These are phyloP conservation scores for Ara ararauna DNA, from an alignment of 2,797 vertebrate species.

Conservation along the genomic window DNA sequence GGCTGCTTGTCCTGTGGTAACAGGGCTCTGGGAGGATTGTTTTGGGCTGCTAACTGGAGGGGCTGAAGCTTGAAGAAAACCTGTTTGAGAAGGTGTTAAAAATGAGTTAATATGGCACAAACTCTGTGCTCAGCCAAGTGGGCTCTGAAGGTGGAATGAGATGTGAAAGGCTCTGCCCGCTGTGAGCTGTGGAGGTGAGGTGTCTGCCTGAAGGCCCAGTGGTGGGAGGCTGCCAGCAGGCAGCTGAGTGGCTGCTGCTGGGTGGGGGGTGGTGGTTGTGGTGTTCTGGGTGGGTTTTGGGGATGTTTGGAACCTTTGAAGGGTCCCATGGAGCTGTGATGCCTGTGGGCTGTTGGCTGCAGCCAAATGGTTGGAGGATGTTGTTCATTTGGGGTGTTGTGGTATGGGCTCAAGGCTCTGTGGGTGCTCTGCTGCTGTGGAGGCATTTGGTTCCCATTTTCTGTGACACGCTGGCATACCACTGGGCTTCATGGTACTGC, in stretches of 20 bases:
- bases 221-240: background rate
- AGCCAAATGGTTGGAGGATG: background rate
- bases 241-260: rapidly evolving
- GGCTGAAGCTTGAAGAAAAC: background rate
- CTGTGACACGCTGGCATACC: rapidly evolving
- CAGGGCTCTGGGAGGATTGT: background rate
- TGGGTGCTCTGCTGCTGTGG: background rate
- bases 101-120: background rate
- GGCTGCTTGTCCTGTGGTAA: rapidly evolving
- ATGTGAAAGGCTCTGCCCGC: background rate
- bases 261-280: no score
- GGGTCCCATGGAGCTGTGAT: no score
- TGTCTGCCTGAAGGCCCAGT: background rate
- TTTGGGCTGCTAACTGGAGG: background rate
- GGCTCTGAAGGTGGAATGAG: background rate
- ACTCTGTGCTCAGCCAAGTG: rapidly evolving
- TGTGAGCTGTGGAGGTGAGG: background rate
- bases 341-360: background rate
- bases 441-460: rapidly evolving
- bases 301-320: background rate
- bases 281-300: background rate
- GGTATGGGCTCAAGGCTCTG: background rate
- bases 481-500: rapidly evolving
- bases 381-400: background rate
- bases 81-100: rapidly evolving